Base-by-base conservation (phyloP, 2,113 vertebrate genomes). In the Rhinopithecus roxellana region DNA sequence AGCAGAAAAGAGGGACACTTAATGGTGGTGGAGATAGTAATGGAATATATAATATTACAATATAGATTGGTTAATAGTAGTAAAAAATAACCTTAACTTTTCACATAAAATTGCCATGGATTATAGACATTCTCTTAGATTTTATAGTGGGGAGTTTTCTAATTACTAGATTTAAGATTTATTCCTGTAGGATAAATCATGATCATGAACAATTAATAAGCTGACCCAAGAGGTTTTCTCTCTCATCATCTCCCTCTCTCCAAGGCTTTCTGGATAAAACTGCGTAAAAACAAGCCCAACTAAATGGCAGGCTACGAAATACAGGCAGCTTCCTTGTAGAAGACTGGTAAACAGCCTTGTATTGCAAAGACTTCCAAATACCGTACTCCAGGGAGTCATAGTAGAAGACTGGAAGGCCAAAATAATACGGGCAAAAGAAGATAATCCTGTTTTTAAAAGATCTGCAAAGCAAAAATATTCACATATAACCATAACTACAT, bases 31-130 rank as follows among this genome's bases (percentile, higher is more conserved):
- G 45, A 67, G 52, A 35, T 12, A 93, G 45, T 67, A 10, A 20
- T 4, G 82, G 22, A 82, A 55, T 72, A 92, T 6, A 70, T 27
- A 89, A 86, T 93, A 80, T 0, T 91, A 8, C 70, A 95, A 90
- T 85, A 59, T 0, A 72, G 35, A 89, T 32, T n/a, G n/a, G 32
- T 43, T 74, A 82, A 48, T 22, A 79, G 52, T 48, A 91, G 50
- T 87, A 88, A 90, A 78, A 90, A 94, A 48, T 81, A 78, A 90
- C 52, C 74, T 79, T 48, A 69, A 83, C 52, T 92, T 93, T 89
- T 83, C 35, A 79, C 20, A 35, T 45, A 61, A 85, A 85, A 70
- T n/a, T 91, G 69, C 8, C 45, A 70, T 35, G 20, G 13, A 18
- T 74, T 87, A 77, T 14, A 93, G 50, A 45, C 5, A 79, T 69